A percentile compares a stretch with the other conserved stretches of the same genome.
These are phyloP conservation scores for Anser brachyrhynchus DNA, from an alignment of 2,113 vertebrate genomes.

Conservation along the genomic window DNA sequence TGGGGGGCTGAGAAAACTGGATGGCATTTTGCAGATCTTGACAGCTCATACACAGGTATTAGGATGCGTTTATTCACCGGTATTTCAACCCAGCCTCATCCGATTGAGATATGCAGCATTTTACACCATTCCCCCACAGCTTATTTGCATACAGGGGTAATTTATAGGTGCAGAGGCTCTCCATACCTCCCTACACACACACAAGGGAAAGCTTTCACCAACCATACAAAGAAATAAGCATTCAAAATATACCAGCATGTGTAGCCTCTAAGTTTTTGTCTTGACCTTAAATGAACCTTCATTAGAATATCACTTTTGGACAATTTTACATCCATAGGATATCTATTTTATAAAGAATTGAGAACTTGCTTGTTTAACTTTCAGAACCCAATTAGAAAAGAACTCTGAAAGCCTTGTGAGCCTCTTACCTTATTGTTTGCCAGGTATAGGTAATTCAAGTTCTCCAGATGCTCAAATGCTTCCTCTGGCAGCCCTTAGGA, in stretches of 20 bases:
- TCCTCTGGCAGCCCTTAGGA: constrained; percentile 90
- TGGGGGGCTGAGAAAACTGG: not conserved
- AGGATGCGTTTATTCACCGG: not conserved
- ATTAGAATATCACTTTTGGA: not conserved
- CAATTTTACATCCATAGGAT: not conserved
- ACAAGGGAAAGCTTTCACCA: not conserved
- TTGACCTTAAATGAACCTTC: constrained; percentile 12
- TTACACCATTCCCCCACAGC: not conserved
- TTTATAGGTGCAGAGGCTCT: not conserved
- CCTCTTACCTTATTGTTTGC: constrained; percentile 94
- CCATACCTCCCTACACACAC: not conserved
- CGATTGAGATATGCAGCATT: not conserved
- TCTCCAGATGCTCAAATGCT: constrained; percentile 90
- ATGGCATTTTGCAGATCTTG: not conserved
- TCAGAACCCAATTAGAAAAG: not conserved
- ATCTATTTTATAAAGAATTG: not conserved
- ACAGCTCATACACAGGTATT: not conserved
- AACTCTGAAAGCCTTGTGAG: not conserved
- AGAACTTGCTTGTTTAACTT: not conserved
- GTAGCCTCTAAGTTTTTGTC: not conserved
- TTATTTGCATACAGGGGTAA: not conserved
- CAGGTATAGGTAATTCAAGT: constrained; percentile 94
- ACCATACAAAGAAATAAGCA: not conserved
- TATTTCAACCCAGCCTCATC: not conserved
- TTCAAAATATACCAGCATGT: not conserved